Percentiles rank a stretch among this genome's conserved stretches.
phyloP scores from a whole-genome alignment of 2,888 invertebrate genomes.

The Drosophila fulvimacula region DNA sequence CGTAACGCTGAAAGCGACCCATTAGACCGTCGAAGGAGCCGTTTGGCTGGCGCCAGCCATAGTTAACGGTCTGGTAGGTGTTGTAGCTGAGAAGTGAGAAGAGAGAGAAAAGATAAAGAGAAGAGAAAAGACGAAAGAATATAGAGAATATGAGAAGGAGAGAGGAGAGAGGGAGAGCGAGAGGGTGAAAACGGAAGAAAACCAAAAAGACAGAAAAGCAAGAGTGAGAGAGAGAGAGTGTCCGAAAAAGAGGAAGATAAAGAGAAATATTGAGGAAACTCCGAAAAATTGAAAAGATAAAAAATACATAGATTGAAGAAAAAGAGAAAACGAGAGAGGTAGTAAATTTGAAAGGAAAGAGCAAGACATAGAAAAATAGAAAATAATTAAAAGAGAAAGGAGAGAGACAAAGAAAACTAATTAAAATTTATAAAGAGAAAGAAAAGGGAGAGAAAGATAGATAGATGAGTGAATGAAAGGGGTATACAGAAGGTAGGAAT shows the following conservation, averaged over 20 bases:
- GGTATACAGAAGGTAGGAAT: no score
- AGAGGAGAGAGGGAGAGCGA: background rate
- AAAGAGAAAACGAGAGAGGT: background rate
- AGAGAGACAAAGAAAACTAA: no score
- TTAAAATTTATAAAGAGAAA: no score
- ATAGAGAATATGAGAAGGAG: no score
- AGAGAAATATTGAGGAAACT: background rate
- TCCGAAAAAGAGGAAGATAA: background rate
- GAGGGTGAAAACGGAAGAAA: background rate
- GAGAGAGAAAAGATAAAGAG: background rate
- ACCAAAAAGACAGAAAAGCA: background rate
- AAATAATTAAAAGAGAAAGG: no score
- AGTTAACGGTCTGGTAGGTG: conserved; percentile 84
- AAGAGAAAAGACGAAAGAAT: background rate
- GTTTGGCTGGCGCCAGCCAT: conserved; percentile 86
- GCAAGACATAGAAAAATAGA: no score
- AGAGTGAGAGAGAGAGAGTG: background rate
- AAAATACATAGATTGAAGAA: no score
- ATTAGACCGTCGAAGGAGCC: conserved; percentile 87
- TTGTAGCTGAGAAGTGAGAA: conserved; percentile 76
- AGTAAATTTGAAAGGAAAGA: no score
- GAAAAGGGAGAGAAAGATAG: background rate
- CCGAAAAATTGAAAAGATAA: no score
- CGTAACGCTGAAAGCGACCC: conserved; percentile 86
- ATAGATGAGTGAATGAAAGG: background rate